Base-by-base conservation (phyloP, 2,113 vertebrate genomes). In the Thamnaconus septentrionalis region DNA sequence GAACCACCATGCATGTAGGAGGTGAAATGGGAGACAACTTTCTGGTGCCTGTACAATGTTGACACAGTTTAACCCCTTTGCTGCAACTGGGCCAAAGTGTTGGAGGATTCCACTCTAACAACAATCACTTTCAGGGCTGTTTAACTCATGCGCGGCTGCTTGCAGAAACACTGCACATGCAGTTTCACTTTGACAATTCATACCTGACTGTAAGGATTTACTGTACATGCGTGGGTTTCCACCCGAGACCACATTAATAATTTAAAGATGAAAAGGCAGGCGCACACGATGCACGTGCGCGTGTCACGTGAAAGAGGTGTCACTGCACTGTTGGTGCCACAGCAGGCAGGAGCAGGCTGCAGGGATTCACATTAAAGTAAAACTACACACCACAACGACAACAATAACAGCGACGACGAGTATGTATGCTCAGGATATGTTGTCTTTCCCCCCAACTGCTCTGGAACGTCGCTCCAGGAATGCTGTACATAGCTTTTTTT, bases 201-300 rank as follows among this genome's bases (percentile, higher is more conserved):
- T 49, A 77, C 57, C 48, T 82, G 2, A 31, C 6, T 62, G 48
- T 65, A 4, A 69, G 49, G 60, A 61, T 9, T 60, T 12, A 60
- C 63, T 56, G 69, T 31, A 31, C 59, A 59, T 70, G 59, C 69
- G 66, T 65, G 59, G 68, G 74, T 59, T 47, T 76, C 89, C 88
- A 78, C 89, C 18, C 92, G 91, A 87, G 87, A 79, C 78, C 83
- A 75, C 91, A 94, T 92, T 81, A 93, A 93, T 91, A 91, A 93
- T 89, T 89, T 88, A 92, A 89, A 89, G 90, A 84, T 90, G 88
- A 88, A 90, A 93, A 90, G 73, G 83, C 85, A 91, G 90, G 55
- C 65, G 48, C 9, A 9, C n/a, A 55, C 0, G 6, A 50, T 57
- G 62, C 58, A 49, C 47, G 58, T 66, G 73, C 66, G 53, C 64